Evolutionary conservation across 2,113 vertebrate genomes (phyloP).

Genomic region (Charina bottae): DNA sequence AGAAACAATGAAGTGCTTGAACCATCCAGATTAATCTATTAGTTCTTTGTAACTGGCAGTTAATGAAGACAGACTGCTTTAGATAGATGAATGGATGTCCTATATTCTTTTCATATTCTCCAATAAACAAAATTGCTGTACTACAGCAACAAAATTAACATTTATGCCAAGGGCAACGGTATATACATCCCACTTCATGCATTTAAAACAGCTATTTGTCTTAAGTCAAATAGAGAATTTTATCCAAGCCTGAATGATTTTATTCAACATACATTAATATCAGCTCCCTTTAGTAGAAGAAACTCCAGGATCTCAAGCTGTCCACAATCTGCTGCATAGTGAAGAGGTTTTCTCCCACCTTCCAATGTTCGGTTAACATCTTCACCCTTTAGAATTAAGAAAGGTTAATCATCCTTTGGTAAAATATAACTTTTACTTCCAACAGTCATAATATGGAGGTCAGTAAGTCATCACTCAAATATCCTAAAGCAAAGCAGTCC

Average conservation of each 20-base stretch:
- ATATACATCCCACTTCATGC: not conserved
- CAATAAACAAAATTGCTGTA: not conserved
- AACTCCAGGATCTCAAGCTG: slow-evolving; percentile 88
- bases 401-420: not conserved
- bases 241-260: not conserved
- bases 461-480: not conserved
- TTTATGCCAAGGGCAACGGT: not conserved
- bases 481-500: not conserved
- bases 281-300: slow-evolving; percentile 92
- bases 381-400: slow-evolving; percentile 77
- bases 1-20: not conserved
- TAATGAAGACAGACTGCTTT: not conserved
- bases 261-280: slow-evolving; percentile 87
- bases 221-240: not conserved
- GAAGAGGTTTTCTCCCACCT: slow-evolving; percentile 90
- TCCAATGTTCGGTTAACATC: slow-evolving; percentile 91
- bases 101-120: not conserved
- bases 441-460: not conserved
- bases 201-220: not conserved
- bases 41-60: not conserved
- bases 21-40: not conserved
- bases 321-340: slow-evolving; percentile 92
- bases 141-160: not conserved
- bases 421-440: not conserved
- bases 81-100: too few relatives aligned